Evolutionary conservation across 2,888 invertebrate genomes (phyloP), one percentile per base, ranked within the genome.

Genomic region (Dexiosoma caninum): DNA sequence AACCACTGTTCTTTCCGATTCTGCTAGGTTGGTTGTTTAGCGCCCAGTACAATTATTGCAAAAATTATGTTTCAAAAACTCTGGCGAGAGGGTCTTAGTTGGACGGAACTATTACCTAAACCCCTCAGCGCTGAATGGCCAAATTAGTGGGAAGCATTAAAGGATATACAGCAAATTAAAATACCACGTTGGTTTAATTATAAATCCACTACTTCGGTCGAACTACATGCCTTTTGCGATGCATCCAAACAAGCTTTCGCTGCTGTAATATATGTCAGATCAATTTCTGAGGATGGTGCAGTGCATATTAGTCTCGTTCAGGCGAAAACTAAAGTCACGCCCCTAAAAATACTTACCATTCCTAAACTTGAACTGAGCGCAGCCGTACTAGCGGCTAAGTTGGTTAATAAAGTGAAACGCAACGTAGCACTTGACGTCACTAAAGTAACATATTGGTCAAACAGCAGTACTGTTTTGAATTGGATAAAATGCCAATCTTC

Each of bases 331-430:
- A n/a, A n/a, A n/a, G n/a, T n/a, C n/a, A n/a, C n/a, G n/a, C n/a
- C n/a, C n/a, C n/a, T n/a, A n/a, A n/a, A n/a, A n/a, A n/a, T 19
- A 44, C 12, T n/a, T 6, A 44, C 16, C 2, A 44, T 44, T 19
- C 21, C 55, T 10, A 55, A 55, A 21, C 55, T 77, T 2, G 69
- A 76, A 69, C 35, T 69, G 2, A 49, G 40, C 19, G 70, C 44
- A 14, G 76, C 67, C 4, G 27, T 46, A 1, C n/a, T 69, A 14
- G n/a, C n/a, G n/a, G 23, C 53, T n/a, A n/a, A 30, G 40, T 21
- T 55, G 16, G 19, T 35, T 2, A 55, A 55, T 12, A 55, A 55
- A 55, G 6, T 55, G 14, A 32, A 55, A 55, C 12, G 9, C 10
- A 55, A 53, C 27, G 8, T 53, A 10, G n/a, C n/a, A n/a, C 19